Evolutionary conservation across 2,888 invertebrate species (phyloP), one percentile per base, ranked within the genome.

Genomic region (Metallyticus violacea): DNA sequence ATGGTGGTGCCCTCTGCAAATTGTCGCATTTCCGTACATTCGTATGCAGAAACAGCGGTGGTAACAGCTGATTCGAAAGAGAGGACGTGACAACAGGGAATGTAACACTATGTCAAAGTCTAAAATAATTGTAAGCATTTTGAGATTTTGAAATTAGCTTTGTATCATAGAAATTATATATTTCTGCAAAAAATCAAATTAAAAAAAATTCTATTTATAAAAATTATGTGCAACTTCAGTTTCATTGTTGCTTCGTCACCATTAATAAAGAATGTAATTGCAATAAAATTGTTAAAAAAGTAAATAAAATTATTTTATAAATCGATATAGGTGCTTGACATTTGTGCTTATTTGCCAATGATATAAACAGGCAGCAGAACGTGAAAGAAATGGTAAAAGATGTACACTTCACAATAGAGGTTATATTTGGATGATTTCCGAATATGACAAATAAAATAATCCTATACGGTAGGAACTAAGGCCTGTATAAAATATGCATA

Each of bases 81-180:
- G 91, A 91, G 91, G 91, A 90, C 90, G 90, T 87, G 26, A 89
- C 89, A 89, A 89, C 90, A 90, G 91, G 28, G 80, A 79, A 62
- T 26, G 90, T 91, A 91, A 91, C 91, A 91, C 91, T 91, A 92
- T 92, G 92, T 92, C 92, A 91, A 91, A 91, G 90, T 90, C 90
- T 88, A 91, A 90, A 89, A 90, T 90, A 91, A 91, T 92, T 89
- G 92, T 92, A 91, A 92, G 92, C 91, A 89, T n/a, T 81, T 86
- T 88, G 6, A n/a, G n/a, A 26, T 62, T 62, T n/a, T 25, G 30
- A 62, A 81, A 79, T 81, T 15, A 26, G 81, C 25, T n/a, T 62
- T 81, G 3, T 77, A 27, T 85, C 25, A 5, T 9, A 22, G 30
- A 29, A 15, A 6, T 85, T 15, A 25, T 7, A 22, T 6, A 25